These are phyloP conservation scores for Trogon surrucura DNA, from an alignment of 2,113 vertebrate species.

Conservation along the genomic window DNA sequence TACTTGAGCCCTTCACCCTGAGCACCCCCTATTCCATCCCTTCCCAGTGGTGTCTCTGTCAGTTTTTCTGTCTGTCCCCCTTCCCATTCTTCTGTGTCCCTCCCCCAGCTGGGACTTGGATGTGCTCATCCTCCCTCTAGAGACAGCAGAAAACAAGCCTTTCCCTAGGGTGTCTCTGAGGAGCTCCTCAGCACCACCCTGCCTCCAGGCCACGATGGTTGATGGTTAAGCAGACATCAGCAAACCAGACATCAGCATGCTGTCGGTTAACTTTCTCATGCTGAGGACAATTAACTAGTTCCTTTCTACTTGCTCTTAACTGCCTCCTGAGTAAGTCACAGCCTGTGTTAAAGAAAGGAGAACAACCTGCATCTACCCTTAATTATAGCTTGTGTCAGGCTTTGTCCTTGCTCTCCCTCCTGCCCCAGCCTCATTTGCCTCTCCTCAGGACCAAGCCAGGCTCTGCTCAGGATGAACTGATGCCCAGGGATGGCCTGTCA, in stretches of 20 bases:
- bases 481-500: not conserved
- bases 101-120: too few relatives aligned
- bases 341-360: accelerated
- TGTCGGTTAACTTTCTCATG: not conserved
- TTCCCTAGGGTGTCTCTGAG: not conserved
- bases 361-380: not conserved
- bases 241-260: not conserved
- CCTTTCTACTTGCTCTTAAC: not conserved
- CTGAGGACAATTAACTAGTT: not conserved
- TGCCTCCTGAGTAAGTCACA: not conserved
- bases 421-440: not conserved
- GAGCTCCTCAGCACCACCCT: not conserved
- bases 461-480: not conserved
- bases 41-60: too few relatives aligned
- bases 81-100: too few relatives aligned
- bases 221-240: not conserved
- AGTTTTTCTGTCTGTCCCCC: too few relatives aligned
- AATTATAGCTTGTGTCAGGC: not conserved
- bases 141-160: not conserved
- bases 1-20: too few relatives aligned
- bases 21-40: too few relatives aligned
- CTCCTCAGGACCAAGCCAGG: accelerated
- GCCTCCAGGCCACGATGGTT: not conserved
- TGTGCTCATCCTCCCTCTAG: not conserved
- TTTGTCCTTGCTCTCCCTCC: not conserved